phyloP scores from a whole-genome alignment of 2,113 vertebrate genomes.

The Percopsis transmontana region DNA sequence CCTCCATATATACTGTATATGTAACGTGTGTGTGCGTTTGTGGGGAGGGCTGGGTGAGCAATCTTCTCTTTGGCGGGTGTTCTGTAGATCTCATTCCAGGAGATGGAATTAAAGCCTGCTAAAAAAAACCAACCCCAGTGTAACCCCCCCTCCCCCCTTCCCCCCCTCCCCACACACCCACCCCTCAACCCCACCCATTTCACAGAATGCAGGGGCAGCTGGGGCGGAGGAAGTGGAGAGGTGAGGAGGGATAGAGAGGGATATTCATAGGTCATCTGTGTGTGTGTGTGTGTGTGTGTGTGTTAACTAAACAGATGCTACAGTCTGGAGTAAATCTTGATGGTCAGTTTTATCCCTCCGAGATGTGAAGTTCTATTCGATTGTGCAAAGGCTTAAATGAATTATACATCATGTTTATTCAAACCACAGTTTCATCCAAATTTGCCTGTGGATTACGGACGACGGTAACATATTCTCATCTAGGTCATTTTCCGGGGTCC shows the following conservation, averaged over 20 bases:
- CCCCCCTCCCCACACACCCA: background rate
- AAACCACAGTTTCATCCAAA: no score
- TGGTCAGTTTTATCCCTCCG: no score
- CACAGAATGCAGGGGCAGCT: background rate
- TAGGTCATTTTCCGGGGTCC: conserved; percentile 41
- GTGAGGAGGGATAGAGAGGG: conserved; percentile 21
- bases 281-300: no score
- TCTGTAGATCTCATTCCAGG: conserved; percentile 62
- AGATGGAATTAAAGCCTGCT: conserved; percentile 69
- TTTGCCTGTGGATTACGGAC: conserved; percentile 7
- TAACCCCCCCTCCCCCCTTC: conserved; percentile 40
- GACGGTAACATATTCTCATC: conserved; percentile 5
- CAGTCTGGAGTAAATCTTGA: no score
- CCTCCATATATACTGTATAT: conserved; percentile 1
- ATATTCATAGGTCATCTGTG: background rate
- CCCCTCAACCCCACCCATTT: conserved; percentile 2
- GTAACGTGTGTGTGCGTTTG: background rate
- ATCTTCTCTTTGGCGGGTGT: conserved; percentile 43
- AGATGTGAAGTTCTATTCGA: no score
- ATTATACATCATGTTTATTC: no score
- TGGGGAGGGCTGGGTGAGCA: conserved; percentile 27
- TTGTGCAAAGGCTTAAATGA: no score
- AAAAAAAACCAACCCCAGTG: conserved; percentile 62
- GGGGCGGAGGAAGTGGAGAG: conserved; percentile 18
- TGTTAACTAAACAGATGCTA: no score